phyloP scores from a whole-genome alignment of 1,140 invertebrate species.

The Brachionus manjavacas region DNA sequence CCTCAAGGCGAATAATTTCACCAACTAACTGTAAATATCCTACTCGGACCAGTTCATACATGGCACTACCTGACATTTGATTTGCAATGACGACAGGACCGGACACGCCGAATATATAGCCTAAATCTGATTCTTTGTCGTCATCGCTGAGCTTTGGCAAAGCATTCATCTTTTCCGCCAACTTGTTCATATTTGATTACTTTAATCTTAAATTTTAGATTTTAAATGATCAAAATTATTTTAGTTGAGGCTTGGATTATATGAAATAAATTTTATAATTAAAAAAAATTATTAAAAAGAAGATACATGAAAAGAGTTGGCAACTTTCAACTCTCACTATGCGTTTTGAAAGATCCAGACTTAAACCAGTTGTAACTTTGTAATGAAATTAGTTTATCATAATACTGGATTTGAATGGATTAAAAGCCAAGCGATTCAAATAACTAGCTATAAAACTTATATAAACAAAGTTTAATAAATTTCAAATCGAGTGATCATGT shows the following conservation, averaged over 20 bases:
- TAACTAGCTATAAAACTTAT: not conserved
- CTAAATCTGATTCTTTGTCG: conserved; percentile 78
- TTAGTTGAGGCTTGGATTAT: not conserved
- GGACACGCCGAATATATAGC: conserved; percentile 91
- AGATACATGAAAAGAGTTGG: not conserved
- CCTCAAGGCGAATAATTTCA: conserved; percentile 97
- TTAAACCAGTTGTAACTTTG: conserved; percentile 11
- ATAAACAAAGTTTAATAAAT: not conserved
- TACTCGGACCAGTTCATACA: conserved; percentile 96
- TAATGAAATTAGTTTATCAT: not conserved
- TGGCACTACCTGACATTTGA: conserved; percentile 97
- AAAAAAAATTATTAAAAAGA: not conserved
- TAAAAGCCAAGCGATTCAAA: not conserved
- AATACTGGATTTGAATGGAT: conserved; percentile 35
- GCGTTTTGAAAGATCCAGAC: conserved; percentile 1
- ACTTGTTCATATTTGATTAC: conserved; percentile 26
- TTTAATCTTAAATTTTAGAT: not conserved
- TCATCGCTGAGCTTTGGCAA: conserved; percentile 61
- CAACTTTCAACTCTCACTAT: not conserved
- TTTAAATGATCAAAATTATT: not conserved
- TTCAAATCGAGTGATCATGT: conserved; percentile 30
- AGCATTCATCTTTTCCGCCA: conserved; percentile 36
- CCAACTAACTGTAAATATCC: conserved; percentile 96
- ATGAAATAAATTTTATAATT: not conserved
- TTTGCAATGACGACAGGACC: conserved; percentile 97